Conservation (phyloP, 1,140 invertebrate genomes). For the Drosophila ficusphila region DNA sequence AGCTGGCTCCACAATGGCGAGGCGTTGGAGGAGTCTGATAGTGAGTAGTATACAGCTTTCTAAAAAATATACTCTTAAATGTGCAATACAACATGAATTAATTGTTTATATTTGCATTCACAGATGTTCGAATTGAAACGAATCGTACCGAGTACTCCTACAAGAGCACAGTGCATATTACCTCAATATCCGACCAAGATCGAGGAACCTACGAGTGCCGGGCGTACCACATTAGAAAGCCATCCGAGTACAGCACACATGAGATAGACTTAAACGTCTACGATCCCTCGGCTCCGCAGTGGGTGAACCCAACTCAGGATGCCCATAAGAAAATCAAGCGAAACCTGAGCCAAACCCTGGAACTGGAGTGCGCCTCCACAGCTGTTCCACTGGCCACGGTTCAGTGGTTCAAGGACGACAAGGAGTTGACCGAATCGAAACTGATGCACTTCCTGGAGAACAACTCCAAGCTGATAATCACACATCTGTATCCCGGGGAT, state of each 20-base stretch:
- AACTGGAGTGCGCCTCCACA: constrained; percentile 77
- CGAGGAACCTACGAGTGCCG: constrained; percentile 75
- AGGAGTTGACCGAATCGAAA: constrained; percentile 51
- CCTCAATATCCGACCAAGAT: constrained; percentile 53
- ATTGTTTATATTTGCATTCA: accelerated
- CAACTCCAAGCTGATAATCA: constrained; percentile 65
- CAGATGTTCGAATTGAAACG: constrained; percentile 44
- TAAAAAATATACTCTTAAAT: too few species aligned
- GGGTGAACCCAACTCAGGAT: constrained; percentile 64
- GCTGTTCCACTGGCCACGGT: constrained; percentile 85
- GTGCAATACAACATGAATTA: too few species aligned
- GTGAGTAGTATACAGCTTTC: constrained; percentile 29
- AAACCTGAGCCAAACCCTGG: constrained; percentile 78
- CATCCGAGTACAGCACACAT: constrained; percentile 42
- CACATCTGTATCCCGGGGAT: constrained; percentile 73
- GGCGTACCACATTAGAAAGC: constrained; percentile 45
- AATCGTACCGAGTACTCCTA: constrained; percentile 64
- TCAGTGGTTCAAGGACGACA: constrained; percentile 84
- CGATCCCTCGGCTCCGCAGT: constrained; percentile 72
- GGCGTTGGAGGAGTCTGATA: constrained; percentile 20
- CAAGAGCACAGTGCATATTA: constrained; percentile 60
- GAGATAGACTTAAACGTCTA: constrained; percentile 61
- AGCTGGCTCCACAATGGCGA: constrained; percentile 80
- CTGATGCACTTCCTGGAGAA: constrained; percentile 85
- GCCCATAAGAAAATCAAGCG: constrained; percentile 65